Evolutionary conservation across 2,888 invertebrate genomes (phyloP).

Genomic region (Drosophila merina): DNA sequence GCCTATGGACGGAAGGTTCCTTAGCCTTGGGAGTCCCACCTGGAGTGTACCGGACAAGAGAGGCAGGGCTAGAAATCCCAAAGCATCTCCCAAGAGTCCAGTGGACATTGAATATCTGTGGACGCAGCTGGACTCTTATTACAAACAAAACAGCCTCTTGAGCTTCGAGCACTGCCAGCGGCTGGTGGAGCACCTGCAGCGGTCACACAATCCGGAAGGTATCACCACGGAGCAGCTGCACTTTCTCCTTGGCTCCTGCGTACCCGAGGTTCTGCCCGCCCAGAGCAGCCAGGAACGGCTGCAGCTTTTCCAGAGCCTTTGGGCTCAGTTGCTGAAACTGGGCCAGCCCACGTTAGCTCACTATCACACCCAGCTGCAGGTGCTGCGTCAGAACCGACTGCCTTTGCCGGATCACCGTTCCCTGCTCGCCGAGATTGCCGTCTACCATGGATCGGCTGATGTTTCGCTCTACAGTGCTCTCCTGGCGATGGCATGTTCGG

Average conservation of each 20-base stretch:
- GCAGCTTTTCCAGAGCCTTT: constrained; percentile 85
- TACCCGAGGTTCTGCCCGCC: constrained; percentile 85
- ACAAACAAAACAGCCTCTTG: constrained; percentile 60
- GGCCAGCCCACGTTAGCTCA: constrained; percentile 63
- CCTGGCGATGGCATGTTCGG: constrained; percentile 85
- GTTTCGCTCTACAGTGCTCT: constrained; percentile 86
- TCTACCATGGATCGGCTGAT: constrained; percentile 74
- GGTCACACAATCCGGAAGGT: background rate
- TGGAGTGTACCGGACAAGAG: background rate
- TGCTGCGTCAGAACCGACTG: constrained; percentile 87
- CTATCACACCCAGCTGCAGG: constrained; percentile 86
- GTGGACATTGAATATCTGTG: constrained; percentile 52
- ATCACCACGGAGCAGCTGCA: constrained; percentile 65
- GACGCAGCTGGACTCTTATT: constrained; percentile 64
- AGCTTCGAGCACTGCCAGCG: constrained; percentile 62
- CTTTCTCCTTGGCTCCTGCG: constrained; percentile 85
- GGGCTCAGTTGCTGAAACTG: constrained; percentile 84
- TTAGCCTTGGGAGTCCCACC: background rate
- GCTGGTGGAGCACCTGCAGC: constrained; percentile 60
- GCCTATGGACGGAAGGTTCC: background rate
- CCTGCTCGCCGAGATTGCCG: constrained; percentile 80
- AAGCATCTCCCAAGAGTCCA: background rate
- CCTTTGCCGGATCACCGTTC: constrained; percentile 70
- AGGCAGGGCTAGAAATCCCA: background rate
- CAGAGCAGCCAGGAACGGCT: constrained; percentile 84